Conservation (phyloP, 2,113 vertebrate species). For the Onychostoma macrolepis region DNA sequence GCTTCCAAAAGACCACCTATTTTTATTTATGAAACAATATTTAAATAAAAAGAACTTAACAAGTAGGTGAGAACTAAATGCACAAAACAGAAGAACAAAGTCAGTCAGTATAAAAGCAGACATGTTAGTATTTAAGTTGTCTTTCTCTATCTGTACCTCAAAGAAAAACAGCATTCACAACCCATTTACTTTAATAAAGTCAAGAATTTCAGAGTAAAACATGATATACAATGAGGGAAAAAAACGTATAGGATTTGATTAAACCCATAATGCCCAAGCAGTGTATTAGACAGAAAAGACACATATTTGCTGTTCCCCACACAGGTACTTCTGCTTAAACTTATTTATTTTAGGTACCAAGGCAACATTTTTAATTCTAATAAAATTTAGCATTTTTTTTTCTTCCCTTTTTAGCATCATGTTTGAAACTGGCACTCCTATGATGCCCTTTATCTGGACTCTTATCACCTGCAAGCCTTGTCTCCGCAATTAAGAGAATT, state of each 20-base stretch:
- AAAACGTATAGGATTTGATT: neutral
- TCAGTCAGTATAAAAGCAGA: neutral
- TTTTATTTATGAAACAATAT: constrained; percentile 15
- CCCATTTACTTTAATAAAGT: neutral
- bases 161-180: neutral
- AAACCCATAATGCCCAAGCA: neutral
- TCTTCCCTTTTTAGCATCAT: neutral
- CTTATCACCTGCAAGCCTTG: neutral
- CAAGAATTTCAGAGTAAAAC: neutral
- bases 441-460: neutral
- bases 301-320: neutral
- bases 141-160: neutral
- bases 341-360: too few species aligned
- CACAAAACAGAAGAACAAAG: neutral
- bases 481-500: neutral
- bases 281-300: neutral
- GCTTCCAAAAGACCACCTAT: neutral
- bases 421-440: neutral
- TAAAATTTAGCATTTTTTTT: neutral
- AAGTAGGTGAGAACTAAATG: neutral
- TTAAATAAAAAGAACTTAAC: neutral
- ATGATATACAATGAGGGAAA: neutral
- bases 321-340: too few species aligned
- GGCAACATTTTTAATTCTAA: too few species aligned
- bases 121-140: neutral